Evolutionary conservation across 2,113 vertebrate genomes (phyloP), one percentile per base, ranked within the genome.

Genomic region (Brienomyrus brachyistius): DNA sequence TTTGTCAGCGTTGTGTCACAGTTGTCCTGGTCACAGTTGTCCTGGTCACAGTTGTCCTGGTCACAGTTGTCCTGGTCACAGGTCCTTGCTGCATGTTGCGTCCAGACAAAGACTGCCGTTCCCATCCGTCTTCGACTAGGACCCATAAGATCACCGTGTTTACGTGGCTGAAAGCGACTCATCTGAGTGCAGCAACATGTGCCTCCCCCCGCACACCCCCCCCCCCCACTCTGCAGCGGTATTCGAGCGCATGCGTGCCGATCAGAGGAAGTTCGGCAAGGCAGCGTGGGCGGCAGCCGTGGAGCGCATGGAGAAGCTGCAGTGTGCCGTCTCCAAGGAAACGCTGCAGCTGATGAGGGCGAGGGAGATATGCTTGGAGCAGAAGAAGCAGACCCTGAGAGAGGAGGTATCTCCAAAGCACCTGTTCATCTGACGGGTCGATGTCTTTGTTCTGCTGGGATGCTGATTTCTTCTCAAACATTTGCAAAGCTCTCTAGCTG

Each of bases 281-380:
- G 96, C 98, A 17, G 96, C 98, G 0, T 99, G 98, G 98, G 95
- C 97, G 0, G 96, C 97, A 13, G 98, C 98, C 0, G 97, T 98
- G 83, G 97, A 97, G 31, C 97, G 98, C 62, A 98, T 99, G 97
- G 98, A 99, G 94, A 97, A 96, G 48, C 96, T 99, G 92, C 98
- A 98, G 92, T 98, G 98, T 93, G 96, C 96, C 0, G 97, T 98
- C 89, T 98, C 98, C 92, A 99, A 98, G 93, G 98, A 99, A 92
- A 99, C 98, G 0, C 94, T 99, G 91, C 98, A 99, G 94, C 95
- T 99, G 93, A 99, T 99, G 98, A 96, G 98, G 91, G 98, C 98
- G 89, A 99, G 98, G 92, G 98, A 99, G 92, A 98, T 99, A 92
- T 98, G 98, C 94, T 95, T 99, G 94, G 98, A 99, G 91, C 98